phyloP scores from a whole-genome alignment of 1,140 invertebrate genomes.

The Brachionus angularis region DNA sequence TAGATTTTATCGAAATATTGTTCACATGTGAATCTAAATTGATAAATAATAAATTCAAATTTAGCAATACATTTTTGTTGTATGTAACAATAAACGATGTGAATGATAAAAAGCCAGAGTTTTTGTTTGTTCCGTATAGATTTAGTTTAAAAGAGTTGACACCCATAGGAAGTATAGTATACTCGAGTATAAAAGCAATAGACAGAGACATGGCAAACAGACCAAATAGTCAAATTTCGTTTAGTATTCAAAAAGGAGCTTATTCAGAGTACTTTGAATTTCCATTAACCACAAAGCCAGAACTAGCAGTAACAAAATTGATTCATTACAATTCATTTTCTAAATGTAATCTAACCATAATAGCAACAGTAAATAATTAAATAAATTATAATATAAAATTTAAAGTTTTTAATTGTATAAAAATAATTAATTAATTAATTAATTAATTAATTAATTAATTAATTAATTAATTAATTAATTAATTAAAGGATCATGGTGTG shows the following conservation, averaged over 20 bases:
- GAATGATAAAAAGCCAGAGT: conserved; percentile 29
- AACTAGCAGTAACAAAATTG: conserved; percentile 2
- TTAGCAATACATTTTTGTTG: conserved; percentile 8
- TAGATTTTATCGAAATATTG: conserved; percentile 23
- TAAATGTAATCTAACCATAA: conserved; percentile 2
- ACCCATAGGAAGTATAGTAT: conserved; percentile 22
- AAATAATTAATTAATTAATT: not conserved
- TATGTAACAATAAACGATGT: conserved; percentile 39
- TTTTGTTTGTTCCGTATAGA: not conserved
- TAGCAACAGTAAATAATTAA: not conserved
- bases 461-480: not conserved
- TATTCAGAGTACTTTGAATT: conserved; percentile 29
- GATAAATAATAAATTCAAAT: not conserved
- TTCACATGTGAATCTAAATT: conserved; percentile 26
- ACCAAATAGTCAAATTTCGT: conserved; percentile 35
- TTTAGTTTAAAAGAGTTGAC: conserved; percentile 36
- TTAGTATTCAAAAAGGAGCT: not conserved
- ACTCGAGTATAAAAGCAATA: not conserved
- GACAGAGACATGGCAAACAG: conserved; percentile 37
- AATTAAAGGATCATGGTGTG: conserved; percentile 14
- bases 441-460: not conserved
- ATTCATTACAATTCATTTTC: conserved; percentile 25
- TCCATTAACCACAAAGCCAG: conserved; percentile 10
- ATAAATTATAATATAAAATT: not conserved
- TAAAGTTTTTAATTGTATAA: not conserved